Evolutionary conservation across 2,113 vertebrate species (phyloP).

Genomic region (Microcebus jonahi): DNA sequence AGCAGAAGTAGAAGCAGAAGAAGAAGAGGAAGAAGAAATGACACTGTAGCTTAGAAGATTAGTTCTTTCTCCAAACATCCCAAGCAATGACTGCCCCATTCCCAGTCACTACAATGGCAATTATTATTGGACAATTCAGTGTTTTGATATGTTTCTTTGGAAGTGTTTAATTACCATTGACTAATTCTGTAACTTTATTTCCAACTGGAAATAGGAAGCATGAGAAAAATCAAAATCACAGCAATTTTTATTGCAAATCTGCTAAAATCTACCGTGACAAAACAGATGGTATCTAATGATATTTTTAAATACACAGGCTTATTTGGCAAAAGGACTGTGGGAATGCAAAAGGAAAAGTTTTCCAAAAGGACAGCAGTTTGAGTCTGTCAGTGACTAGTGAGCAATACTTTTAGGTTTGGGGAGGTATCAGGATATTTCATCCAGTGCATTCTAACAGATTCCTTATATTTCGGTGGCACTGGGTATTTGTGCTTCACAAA

Average conservation of each 20-base stretch:
- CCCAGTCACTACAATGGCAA: background rate
- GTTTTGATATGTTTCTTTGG: background rate
- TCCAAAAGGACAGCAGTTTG: background rate
- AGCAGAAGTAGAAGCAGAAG: rapidly evolving
- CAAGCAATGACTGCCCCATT: background rate
- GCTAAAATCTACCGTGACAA: slow-evolving; percentile 43
- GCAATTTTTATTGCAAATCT: slow-evolving; percentile 21
- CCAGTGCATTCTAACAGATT: background rate
- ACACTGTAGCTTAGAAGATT: background rate
- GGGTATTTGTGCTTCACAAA: background rate
- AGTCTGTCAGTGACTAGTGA: background rate
- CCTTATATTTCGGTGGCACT: background rate
- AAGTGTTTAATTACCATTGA: slow-evolving; percentile 30
- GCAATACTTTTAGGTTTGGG: background rate
- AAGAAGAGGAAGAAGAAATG: background rate
- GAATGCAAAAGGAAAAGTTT: slow-evolving; percentile 38
- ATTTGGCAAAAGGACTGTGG: slow-evolving; percentile 49
- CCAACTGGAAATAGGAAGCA: slow-evolving; percentile 20
- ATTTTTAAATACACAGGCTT: slow-evolving; percentile 3
- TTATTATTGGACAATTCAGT: slow-evolving; percentile 45
- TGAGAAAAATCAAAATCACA: background rate
- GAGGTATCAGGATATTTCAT: background rate
- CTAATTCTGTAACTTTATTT: slow-evolving; percentile 45
- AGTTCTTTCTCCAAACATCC: slow-evolving; percentile 56
- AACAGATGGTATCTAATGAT: slow-evolving; percentile 41